phyloP scores from a whole-genome alignment of 2,113 vertebrate genomes.

The Coreoperca whiteheadi region DNA sequence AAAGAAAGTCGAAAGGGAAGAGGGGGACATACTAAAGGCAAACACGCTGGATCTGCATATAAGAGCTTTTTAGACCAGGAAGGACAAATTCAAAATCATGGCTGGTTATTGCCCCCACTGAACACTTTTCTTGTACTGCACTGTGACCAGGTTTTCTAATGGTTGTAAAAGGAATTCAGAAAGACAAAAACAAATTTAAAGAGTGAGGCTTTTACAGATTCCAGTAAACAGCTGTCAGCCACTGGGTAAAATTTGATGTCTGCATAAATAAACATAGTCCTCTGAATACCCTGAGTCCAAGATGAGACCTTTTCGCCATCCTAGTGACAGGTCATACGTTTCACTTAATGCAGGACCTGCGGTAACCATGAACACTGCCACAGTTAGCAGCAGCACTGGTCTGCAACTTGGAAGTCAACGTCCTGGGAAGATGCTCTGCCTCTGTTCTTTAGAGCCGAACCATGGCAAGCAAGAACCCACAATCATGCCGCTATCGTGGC shows the following conservation, averaged over 20 bases:
- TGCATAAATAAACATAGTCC: background rate
- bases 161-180: background rate
- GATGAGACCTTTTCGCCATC: background rate
- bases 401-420: conserved; percentile 29
- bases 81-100: background rate
- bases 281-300: background rate
- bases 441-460: conserved; percentile 22
- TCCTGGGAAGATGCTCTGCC: conserved; percentile 18
- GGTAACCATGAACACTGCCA: conserved; percentile 26
- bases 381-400: conserved; percentile 18
- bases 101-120: background rate
- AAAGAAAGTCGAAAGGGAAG: conserved; percentile 27
- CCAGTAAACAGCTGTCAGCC: background rate
- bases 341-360: conserved; percentile 27
- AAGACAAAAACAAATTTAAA: background rate
- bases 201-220: background rate
- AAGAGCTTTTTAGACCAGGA: conserved; percentile 30
- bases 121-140: background rate
- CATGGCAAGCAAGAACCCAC: conserved; percentile 22
- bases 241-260: background rate
- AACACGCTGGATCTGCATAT: conserved; percentile 50
- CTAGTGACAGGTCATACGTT: background rate
- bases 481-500: background rate
- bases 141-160: background rate
- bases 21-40: conserved; percentile 17